These are phyloP conservation scores for Camponotus pennsylvanicus DNA, from an alignment of 1,140 invertebrate species.

Conservation along the genomic window DNA sequence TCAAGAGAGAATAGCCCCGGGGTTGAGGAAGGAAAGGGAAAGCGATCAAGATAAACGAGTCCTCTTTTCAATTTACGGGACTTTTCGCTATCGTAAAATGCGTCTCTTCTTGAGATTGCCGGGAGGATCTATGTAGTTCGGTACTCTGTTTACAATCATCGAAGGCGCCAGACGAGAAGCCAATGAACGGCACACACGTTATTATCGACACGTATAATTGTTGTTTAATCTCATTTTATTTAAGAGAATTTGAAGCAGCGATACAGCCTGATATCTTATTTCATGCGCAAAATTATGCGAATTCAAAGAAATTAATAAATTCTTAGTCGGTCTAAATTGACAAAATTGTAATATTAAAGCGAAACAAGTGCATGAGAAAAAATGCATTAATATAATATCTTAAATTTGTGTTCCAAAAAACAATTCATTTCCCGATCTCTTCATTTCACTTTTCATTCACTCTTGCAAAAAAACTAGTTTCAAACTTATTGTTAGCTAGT, in stretches of 20 bases:
- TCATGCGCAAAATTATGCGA: conserved; percentile 1
- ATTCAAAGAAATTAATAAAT: not conserved
- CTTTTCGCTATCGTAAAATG: conserved; percentile 53
- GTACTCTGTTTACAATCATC: conserved; percentile 52
- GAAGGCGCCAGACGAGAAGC: conserved; percentile 38
- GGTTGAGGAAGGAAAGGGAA: not conserved
- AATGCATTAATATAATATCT: not conserved
- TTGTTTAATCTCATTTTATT: conserved; percentile 37
- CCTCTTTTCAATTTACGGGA: conserved; percentile 59
- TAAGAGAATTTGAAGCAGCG: conserved; percentile 13
- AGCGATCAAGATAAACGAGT: conserved; percentile 44
- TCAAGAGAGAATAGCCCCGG: not conserved
- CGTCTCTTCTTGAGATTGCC: conserved; percentile 23
- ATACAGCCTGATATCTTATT: conserved; percentile 9
- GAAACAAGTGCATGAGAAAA: not conserved
- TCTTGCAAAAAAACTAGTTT: no score
- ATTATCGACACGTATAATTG: conserved; percentile 49
- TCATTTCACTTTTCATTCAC: no score
- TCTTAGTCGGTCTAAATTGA: not conserved
- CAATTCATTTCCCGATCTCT: not conserved
- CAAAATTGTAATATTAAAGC: not conserved
- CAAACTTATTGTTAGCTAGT: no score
- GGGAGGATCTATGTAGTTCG: conserved; percentile 53
- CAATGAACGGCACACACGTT: conserved; percentile 51
- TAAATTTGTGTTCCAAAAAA: not conserved